Percentiles rank a stretch among this genome's conserved stretches.
phyloP scores from a whole-genome alignment of 2,797 vertebrate species.

The Thamnophis elegans region DNA sequence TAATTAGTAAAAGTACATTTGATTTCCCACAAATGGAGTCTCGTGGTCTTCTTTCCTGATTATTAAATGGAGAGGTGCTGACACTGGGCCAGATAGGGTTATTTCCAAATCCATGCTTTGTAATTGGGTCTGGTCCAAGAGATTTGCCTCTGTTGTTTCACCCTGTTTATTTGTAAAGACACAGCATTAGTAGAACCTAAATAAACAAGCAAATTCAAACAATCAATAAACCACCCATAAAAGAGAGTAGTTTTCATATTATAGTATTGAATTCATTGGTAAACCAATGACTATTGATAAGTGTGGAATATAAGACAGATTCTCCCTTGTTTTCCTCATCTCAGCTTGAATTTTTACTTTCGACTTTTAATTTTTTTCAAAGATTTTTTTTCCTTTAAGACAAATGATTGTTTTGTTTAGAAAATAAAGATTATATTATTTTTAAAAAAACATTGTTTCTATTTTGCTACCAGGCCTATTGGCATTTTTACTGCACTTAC shows the following conservation, averaged over 20 bases:
- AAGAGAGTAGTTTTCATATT: background rate
- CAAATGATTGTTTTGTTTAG: background rate
- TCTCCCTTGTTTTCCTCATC: background rate
- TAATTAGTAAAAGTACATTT: too few species aligned
- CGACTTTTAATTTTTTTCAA: background rate
- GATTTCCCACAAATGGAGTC: too few species aligned
- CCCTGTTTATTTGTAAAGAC: background rate
- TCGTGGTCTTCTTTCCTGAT: too few species aligned
- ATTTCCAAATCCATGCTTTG: background rate
- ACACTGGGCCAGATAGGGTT: too few species aligned
- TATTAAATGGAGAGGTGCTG: too few species aligned
- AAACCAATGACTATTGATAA: background rate
- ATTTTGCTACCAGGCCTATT: slow-evolving; percentile 41
- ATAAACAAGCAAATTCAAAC: background rate
- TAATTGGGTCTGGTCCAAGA: background rate
- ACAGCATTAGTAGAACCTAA: background rate
- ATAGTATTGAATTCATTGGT: background rate
- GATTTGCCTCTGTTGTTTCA: background rate
- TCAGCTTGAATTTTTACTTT: background rate
- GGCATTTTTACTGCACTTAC: too few species aligned
- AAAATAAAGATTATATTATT: background rate
- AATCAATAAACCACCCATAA: background rate
- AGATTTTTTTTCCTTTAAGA: background rate
- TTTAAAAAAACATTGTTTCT: background rate
- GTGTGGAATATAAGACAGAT: background rate